Evolutionary conservation across 2,113 vertebrate species (phyloP), one percentile per base, ranked within the genome.

Genomic region (Galemys pyrenaicus): DNA sequence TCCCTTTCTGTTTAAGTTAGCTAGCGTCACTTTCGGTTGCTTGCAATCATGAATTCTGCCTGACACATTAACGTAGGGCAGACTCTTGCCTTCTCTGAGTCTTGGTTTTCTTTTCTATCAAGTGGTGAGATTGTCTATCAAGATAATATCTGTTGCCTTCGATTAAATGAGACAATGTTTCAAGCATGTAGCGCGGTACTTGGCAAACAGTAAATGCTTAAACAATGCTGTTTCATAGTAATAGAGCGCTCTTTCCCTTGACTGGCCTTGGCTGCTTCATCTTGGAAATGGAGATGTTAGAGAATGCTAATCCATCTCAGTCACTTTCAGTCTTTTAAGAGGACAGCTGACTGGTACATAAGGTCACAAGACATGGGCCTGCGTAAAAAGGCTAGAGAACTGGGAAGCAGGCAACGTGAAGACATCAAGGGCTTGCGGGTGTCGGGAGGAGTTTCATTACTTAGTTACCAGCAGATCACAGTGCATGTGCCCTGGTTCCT

Each of bases 381-480:
- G 24, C 49, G 62, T 68, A n/a, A 81, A n/a, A 91, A 95, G 83
- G 56, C 56, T 44, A 12, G 54, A 75, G 75, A 79, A 26, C 24
- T 32, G 37, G 79, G 37, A 87, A 77, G 7, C 62, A 78, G 67
- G 54, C 64, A 70, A 81, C 92, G 79, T 32, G 26, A 70, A 68
- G 73, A 39, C 41, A 68, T 24, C 0, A 2, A 35, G 28, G 80
- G 62, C 74, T 49, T 28, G 12, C 65, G 35, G 46, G 30, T 80
- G 79, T 81, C 68, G 83, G 75, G 26, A 93, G 39, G 71, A 82
- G 39, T 73, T 62, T 81, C 41, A 46, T 95, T 84, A 94, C 87
- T 67, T 62, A 74, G 81, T 58, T 71, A 37, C 93, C 83, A 87
- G 67, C 28, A 71, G 39, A 62, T 82, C 86, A 41, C 6, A n/a